Conservation (phyloP, 92 coral and sea anemone genomes). For the Epizoanthus scotinus region DNA sequence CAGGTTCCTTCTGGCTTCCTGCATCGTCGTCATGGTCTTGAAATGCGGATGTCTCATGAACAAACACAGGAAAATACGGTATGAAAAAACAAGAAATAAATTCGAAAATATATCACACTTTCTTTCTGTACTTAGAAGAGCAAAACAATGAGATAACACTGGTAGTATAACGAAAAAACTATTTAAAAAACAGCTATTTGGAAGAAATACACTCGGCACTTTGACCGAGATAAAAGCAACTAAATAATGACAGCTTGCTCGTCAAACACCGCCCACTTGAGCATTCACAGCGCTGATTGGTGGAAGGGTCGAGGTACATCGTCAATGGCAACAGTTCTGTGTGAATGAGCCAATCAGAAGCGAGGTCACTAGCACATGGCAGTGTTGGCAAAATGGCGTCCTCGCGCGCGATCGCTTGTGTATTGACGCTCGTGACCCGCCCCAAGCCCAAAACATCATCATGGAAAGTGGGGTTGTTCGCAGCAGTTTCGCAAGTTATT, state of each 20-base stretch:
- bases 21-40: background rate
- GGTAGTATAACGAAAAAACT: too few species aligned
- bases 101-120: too few species aligned
- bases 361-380: conserved; percentile 46
- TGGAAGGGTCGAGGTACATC: background rate
- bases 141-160: background rate
- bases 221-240: background rate
- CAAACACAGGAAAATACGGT: background rate
- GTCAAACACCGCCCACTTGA: conserved; percentile 30
- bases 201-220: background rate
- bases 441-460: conserved; percentile 98
- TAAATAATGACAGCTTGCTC: background rate
- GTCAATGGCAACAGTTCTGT: conserved; percentile 37
- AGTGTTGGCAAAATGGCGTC: conserved; percentile 94
- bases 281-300: conserved; percentile 12
- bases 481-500: conserved; percentile 62
- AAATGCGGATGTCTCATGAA: background rate
- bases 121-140: too few species aligned
- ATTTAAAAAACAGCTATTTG: too few species aligned
- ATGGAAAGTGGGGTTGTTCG: conserved; percentile 92
- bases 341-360: conserved; percentile 24
- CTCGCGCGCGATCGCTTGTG: conserved; percentile 58
- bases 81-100: background rate
- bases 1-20: background rate
- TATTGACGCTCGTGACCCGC: conserved; percentile 96